Evolutionary conservation across 2,797 vertebrate species (phyloP).

Genomic region (Pagetopsis macropterus): DNA sequence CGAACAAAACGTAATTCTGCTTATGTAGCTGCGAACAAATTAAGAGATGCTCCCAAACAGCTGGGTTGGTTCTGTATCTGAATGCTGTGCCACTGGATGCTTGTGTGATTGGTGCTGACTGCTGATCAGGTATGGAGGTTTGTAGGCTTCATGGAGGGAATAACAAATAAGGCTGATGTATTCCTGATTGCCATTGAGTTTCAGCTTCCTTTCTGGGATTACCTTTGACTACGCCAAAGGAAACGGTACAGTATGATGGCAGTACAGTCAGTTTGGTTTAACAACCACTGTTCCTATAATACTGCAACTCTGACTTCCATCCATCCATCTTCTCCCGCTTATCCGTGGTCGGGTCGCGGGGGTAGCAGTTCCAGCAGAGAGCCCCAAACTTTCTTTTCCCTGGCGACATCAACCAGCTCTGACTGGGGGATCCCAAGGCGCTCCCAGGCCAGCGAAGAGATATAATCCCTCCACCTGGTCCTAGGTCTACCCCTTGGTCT

Average conservation of each 20-base stretch:
- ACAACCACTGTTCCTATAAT: not conserved
- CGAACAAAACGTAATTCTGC: constrained; percentile 42
- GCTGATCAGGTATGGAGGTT: constrained; percentile 29
- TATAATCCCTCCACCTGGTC: too few species aligned
- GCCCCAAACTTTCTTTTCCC: too few species aligned
- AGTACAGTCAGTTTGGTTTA: constrained; percentile 10
- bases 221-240: constrained; percentile 23
- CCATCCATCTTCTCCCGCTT: too few species aligned
- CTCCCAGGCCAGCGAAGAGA: too few species aligned
- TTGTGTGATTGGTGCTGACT: constrained; percentile 56
- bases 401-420: too few species aligned
- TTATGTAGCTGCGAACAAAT: constrained; percentile 49
- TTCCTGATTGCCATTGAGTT: constrained; percentile 68
- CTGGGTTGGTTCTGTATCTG: constrained; percentile 32
- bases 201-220: constrained; percentile 25
- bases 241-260: constrained; percentile 7
- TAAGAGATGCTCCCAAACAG: constrained; percentile 19
- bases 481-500: too few species aligned
- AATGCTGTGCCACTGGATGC: constrained; percentile 42
- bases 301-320: constrained; percentile 24
- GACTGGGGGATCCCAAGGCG: too few species aligned
- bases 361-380: too few species aligned
- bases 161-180: constrained; percentile 67
- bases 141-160: constrained; percentile 53
- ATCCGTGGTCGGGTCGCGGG: too few species aligned